Base-by-base conservation (phyloP, 2,888 invertebrate species). In the Drosophila fulvimacula region DNA sequence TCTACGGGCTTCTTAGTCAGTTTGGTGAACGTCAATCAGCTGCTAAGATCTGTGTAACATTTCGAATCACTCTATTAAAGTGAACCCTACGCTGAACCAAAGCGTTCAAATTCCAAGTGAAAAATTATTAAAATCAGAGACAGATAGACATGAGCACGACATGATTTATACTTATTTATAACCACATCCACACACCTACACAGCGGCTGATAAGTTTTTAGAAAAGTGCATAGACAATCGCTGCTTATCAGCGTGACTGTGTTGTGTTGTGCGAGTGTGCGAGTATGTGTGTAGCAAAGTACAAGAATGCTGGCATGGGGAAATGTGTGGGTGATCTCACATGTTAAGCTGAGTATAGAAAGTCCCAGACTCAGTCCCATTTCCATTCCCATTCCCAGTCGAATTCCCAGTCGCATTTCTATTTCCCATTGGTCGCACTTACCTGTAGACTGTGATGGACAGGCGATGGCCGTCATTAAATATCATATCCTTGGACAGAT, bases 391-490 rank as follows among this genome's bases (percentile, higher is more conserved):
- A 19, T 13, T 34, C 32, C 9, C 51, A 6, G 2, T 51, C 17
- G 1, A 17, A 17, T 32, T 21, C 19, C 32, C 51, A 34, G n/a
- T 52, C 5, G 15, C 51, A n/a, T 24, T 38, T 24, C 21, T 32
- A n/a, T n/a, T n/a, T n/a, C n/a, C 36, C 21, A 17, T 46, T 27
- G n/a, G n/a, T 53, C 19, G 36, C 30, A 79, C 89, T 89, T 66
- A 93, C 92, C 92, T 93, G 73, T 98, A 98, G 69, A 96, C 96
- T 30, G 95, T 94, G 77, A 98, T 97, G 17, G 97, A 96, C 57
- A 98, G 94, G 89, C 95, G 93, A 90, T 97, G 97, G 0, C 97
- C 97, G 75, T 96, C 95, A 91, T 97, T 97, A 92, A 98, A 98
- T 38, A 94, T 93, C 97, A 98, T 97, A 84, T 97, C 96, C 87